Evolutionary conservation across 2,113 vertebrate genomes (phyloP).

Genomic region (Crotalus horridus): DNA sequence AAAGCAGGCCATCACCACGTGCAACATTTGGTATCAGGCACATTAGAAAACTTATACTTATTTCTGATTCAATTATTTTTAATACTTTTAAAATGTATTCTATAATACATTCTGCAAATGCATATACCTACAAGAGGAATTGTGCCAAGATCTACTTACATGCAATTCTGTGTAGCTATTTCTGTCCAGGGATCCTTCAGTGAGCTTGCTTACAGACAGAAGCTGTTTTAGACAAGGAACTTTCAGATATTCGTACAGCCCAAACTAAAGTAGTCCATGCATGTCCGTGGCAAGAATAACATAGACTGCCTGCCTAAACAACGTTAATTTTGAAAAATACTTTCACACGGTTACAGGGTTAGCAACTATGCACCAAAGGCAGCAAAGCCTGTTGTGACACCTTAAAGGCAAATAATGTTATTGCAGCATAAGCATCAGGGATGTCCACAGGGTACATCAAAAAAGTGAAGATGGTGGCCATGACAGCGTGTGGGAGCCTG

Average conservation of each 20-base stretch:
- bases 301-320: not conserved
- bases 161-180: constrained; percentile 7
- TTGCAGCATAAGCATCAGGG: too few species aligned
- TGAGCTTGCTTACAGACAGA: not conserved
- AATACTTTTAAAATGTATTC: too few species aligned
- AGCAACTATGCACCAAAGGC: too few species aligned
- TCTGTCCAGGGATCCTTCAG: constrained; percentile 10
- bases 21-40: too few species aligned
- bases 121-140: not conserved
- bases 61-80: too few species aligned
- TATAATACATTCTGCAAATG: not conserved
- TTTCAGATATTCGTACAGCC: not conserved
- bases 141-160: constrained; percentile 28
- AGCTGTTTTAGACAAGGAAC: constrained; percentile 36
- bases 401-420: too few species aligned
- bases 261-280: not conserved
- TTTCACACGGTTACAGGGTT: too few species aligned
- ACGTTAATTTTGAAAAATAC: not conserved
- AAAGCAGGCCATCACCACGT: not conserved
- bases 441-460: too few species aligned
- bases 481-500: too few species aligned
- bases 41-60: too few species aligned
- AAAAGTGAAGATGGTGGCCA: too few species aligned
- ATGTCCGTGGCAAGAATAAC: not conserved
- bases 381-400: too few species aligned